Conservation (phyloP, 2,888 invertebrate species). For the Mimumesa dahlbomi region DNA sequence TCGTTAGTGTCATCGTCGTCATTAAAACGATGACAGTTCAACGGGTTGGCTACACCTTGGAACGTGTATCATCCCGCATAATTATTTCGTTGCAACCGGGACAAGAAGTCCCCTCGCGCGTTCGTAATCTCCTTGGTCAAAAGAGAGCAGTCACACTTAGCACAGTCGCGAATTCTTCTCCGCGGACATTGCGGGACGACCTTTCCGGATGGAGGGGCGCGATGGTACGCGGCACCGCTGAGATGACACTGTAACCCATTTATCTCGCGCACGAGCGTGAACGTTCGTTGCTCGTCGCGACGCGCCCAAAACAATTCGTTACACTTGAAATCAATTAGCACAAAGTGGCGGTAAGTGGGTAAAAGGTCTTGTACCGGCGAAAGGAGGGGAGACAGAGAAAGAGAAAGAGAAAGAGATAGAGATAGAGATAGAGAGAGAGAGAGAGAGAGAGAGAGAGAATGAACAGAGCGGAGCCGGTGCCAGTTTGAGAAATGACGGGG, state of each 20-base stretch:
- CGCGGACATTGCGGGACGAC: background rate
- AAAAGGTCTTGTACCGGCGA: constrained; percentile 48
- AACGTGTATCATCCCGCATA: no score
- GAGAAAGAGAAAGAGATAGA: no score
- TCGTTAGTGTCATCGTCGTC: no score
- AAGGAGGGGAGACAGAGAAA: constrained; percentile 1
- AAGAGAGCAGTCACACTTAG: no score
- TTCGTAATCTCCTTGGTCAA: no score
- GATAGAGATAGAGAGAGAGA: no score
- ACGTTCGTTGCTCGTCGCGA: constrained; percentile 28
- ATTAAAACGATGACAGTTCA: no score
- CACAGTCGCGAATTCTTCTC: background rate
- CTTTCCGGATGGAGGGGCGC: background rate
- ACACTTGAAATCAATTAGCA: constrained; percentile 68
- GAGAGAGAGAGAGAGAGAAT: no score
- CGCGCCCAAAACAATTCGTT: constrained; percentile 64
- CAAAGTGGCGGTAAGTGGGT: constrained; percentile 64
- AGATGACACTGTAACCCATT: constrained; percentile 48
- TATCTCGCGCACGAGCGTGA: constrained; percentile 44
- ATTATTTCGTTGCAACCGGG: no score
- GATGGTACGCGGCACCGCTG: background rate
- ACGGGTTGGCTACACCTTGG: no score
- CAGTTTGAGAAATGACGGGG: constrained; percentile 61
- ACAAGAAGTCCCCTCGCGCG: no score
- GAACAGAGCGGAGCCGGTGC: constrained; percentile 25